Percentiles rank a stretch among this genome's conserved stretches.
Conservation (phyloP, 2,797 vertebrate species). For the Remorina albescens region DNA sequence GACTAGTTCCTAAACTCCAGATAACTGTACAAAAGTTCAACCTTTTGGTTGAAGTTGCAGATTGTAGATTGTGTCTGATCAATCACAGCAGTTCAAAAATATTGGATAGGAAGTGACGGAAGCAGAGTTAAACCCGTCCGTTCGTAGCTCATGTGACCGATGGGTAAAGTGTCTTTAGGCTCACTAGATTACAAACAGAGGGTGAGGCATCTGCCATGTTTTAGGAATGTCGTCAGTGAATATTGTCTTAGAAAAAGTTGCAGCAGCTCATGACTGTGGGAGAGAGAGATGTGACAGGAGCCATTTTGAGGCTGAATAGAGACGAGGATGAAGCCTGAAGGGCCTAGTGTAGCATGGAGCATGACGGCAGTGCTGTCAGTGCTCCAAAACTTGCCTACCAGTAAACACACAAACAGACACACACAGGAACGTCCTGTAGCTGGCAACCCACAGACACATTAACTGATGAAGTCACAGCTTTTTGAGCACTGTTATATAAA, state of each 20-base stretch:
- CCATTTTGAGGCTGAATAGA: constrained; percentile 41
- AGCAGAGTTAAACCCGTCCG: constrained; percentile 8
- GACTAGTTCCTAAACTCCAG: too few species aligned
- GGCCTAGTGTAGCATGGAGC: constrained; percentile 9
- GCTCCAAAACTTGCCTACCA: constrained; percentile 24
- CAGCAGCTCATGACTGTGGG: constrained; percentile 16
- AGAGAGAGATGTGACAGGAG: constrained; percentile 24
- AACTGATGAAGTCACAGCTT: constrained; percentile 12
- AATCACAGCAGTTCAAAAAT: not conserved
- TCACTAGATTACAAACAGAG: constrained; percentile 6
- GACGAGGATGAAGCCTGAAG: constrained; percentile 29
- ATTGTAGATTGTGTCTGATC: not conserved
- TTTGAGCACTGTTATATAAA: constrained; percentile 21
- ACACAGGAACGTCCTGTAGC: constrained; percentile 9
- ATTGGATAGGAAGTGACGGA: constrained; percentile 6
- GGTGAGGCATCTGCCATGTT: constrained; percentile 9
- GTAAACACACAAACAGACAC: constrained; percentile 8
- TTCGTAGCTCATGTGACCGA: not conserved
- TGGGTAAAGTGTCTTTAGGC: not conserved
- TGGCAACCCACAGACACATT: constrained; percentile 23
- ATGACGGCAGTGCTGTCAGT: constrained; percentile 15
- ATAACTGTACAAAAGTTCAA: too few species aligned
- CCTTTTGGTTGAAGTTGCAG: not conserved
- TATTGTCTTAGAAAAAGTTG: not conserved
- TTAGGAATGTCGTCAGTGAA: not conserved